phyloP scores from a whole-genome alignment of 2,888 invertebrate genomes.

The Proisotoma minuta region DNA sequence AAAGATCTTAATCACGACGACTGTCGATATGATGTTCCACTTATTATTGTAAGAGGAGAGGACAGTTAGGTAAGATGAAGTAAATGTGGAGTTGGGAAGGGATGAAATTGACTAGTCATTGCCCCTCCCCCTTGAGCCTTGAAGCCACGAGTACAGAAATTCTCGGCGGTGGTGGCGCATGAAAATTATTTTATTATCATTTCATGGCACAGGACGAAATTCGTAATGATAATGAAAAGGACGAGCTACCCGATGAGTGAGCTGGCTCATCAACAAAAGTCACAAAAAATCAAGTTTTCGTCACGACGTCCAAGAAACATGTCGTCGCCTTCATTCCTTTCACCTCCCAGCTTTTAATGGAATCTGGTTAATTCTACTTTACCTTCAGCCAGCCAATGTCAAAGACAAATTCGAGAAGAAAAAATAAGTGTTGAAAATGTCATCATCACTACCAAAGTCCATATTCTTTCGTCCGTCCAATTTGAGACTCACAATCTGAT shows the following conservation, averaged over 20 bases:
- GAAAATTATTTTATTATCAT: slow-evolving; percentile 7
- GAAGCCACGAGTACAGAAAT: no score
- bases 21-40: slow-evolving; percentile 9
- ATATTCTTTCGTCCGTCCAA: no score
- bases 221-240: slow-evolving; percentile 18
- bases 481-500: no score
- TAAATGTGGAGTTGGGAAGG: not conserved
- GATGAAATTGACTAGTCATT: slow-evolving; percentile 16
- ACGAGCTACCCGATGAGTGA: slow-evolving; percentile 8
- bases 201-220: not conserved
- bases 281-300: slow-evolving; percentile 14
- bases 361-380: no score
- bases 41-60: not conserved
- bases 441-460: no score
- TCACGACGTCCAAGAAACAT: slow-evolving; percentile 11
- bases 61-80: not conserved
- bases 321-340: slow-evolving; percentile 15
- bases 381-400: no score
- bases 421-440: no score
- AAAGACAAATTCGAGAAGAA: no score
- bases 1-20: slow-evolving; percentile 20
- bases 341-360: slow-evolving; percentile 12
- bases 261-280: slow-evolving; percentile 11
- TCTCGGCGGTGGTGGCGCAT: not conserved
- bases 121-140: slow-evolving; percentile 4